Evolutionary conservation across 1,140 invertebrate genomes (phyloP), one percentile per base, ranked within the genome.

Genomic region (Cecropterus lyciades): DNA sequence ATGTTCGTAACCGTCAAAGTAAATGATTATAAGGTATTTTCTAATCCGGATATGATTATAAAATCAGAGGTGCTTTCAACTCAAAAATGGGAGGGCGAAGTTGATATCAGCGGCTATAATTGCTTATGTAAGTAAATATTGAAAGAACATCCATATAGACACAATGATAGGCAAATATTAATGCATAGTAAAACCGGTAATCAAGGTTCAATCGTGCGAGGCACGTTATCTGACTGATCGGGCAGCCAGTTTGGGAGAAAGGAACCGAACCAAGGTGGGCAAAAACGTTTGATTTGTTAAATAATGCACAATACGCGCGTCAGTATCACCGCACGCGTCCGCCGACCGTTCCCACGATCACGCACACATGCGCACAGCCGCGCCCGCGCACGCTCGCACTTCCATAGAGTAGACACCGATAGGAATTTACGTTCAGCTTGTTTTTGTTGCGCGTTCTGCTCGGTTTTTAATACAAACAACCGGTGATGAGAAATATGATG

Each of bases 231-330:
- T 53, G 13, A 24, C 45, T n/a, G 42, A 71, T 70, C 62, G 51
- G 48, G 46, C 68, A 51, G 49, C 16, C 55, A 65, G 70, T 73
- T 79, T 74, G 68, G 79, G 73, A 82, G 79, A 75, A 75, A 74
- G 78, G 75, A 67, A 69, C 59, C 59, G 48, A 65, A 49, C 62
- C 67, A 69, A 69, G 70, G 70, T 62, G 60, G 68, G 70, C 73
- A 75, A 82, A 85, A 85, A 77, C 77, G 67, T 77, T 75, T 78
- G 77, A 84, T 79, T 79, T 76, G 78, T 83, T 82, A 86, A 86
- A 85, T 86, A 85, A 86, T 85, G 81, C 76, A 86, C 82, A 85
- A 80, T 82, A 74, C 80, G 80, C 81, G 81, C 81, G 82, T 87
- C 79, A 79, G 80, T 84, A 85, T 79, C 75, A 56, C 80, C 82